phyloP scores from a whole-genome alignment of 2,113 vertebrate genomes.

The Nothoprocta pentlandii region DNA sequence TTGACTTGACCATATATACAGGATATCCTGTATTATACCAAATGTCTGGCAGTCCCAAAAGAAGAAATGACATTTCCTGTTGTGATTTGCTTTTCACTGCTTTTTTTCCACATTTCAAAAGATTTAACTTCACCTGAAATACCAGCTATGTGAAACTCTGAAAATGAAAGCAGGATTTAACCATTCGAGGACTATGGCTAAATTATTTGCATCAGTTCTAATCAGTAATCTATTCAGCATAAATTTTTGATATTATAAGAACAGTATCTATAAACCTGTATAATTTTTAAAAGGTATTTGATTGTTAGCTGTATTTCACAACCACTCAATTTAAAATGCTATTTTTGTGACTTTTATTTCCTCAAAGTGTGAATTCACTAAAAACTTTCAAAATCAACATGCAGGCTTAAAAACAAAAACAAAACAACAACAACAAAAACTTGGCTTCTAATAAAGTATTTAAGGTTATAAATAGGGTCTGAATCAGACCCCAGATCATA shows the following conservation, averaged over 20 bases:
- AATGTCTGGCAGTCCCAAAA: not conserved
- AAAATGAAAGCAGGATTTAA: not conserved
- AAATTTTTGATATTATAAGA: no score
- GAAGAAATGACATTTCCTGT: not conserved
- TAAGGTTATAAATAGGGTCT: not conserved
- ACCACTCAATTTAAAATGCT: not conserved
- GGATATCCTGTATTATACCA: conserved; percentile 13
- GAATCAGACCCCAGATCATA: not conserved
- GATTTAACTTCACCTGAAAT: not conserved
- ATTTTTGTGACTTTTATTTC: not conserved
- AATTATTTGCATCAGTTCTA: not conserved
- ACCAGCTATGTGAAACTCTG: not conserved
- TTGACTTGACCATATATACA: conserved; percentile 23
- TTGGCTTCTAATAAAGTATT: not conserved
- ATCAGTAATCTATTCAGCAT: no score
- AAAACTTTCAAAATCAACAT: not conserved
- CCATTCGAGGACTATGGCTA: not conserved
- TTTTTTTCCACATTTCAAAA: not conserved
- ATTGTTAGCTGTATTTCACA: not conserved
- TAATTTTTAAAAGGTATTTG: not conserved
- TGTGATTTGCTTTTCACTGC: not conserved
- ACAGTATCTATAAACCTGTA: not conserved
- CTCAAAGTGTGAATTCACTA: not conserved
- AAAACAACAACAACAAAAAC: not conserved
- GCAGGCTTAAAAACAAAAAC: not conserved